Evolutionary conservation across 2,113 vertebrate genomes (phyloP), one percentile per base, ranked within the genome.

Genomic region (Acrocephalus kingi): DNA sequence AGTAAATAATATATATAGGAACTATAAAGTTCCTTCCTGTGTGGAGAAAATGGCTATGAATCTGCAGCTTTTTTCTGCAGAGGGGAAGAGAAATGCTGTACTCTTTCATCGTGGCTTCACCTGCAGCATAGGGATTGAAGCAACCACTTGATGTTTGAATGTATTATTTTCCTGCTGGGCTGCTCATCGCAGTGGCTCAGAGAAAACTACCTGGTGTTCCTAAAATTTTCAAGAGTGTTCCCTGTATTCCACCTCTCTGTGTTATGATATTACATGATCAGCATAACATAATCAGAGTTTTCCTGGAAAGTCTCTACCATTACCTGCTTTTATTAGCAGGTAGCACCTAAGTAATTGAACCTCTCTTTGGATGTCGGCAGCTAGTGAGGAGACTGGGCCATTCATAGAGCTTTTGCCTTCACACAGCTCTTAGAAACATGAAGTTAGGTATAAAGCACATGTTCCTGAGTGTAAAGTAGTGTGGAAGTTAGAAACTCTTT

Each of bases 251-350:
- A n/a, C 15, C 58, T 83, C 33, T 69, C 25, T 67, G 19, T 71
- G 15, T 80, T 77, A 64, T 4, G 27, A 68, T 19, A 11, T 33
- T 64, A 30, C 1, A 4, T 48, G 43, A 74, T 56, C 54, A 64
- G 35, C 17, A 11, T 77, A 21, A 48, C 1, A 0, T 37, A 45
- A 39, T 23, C 0, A 0, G 14, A n/a, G 10, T 35, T 49, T 73
- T 89, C n/a, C 37, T 58, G n/a, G 41, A 41, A 86, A 69, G 22
- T 52, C 9, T 91, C 41, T 21, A 7, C 22, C 17, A 23, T 80
- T 84, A 27, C 16, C 37, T 84, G 20, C 8, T 89, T 52, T 59
- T 71, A 23, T 80, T 75, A 31, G 46, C 21, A 71, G 33, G 10
- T 74, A 33, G 48, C 19, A 22, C 14, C 33, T 35, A 39, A 37